Percentiles rank a stretch among this genome's conserved stretches.
phyloP scores from a whole-genome alignment of 2,888 invertebrate genomes.

The Cynaeus angustus region DNA sequence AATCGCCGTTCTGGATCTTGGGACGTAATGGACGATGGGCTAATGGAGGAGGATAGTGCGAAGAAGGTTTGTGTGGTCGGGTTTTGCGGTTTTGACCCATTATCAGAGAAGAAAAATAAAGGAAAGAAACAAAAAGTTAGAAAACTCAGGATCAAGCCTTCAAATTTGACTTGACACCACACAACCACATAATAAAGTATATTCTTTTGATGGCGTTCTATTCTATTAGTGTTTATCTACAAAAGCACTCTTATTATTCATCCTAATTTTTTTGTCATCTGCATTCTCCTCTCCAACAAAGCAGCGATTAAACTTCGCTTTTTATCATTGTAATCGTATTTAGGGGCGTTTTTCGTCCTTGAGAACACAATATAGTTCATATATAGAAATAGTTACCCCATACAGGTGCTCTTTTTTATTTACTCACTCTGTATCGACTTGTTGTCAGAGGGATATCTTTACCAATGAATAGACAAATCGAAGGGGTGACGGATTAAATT shows the following conservation, averaged over 20 bases:
- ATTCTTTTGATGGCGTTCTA: not conserved
- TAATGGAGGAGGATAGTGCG: not conserved
- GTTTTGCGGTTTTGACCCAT: conserved; percentile 1
- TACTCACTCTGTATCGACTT: conserved; percentile 4
- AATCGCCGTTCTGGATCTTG: conserved; percentile 1
- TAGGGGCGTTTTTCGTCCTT: not conserved
- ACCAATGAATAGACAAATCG: not conserved
- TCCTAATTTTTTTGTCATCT: conserved; percentile 1
- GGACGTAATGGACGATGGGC: not conserved
- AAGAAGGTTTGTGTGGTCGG: not conserved
- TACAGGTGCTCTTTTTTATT: conserved; percentile 15
- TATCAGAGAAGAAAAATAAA: too few species aligned
- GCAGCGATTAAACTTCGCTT: not conserved
- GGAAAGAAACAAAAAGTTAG: too few species aligned
- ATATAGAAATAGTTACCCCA: conserved; percentile 2
- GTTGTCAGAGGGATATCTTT: conserved; percentile 1
- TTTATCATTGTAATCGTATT: conserved; percentile 4
- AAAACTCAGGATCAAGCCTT: too few species aligned
- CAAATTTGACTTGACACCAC: not conserved
- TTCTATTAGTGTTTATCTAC: not conserved
- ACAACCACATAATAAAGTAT: not conserved
- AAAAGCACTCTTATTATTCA: conserved; percentile 4
- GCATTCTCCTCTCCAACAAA: conserved; percentile 1
- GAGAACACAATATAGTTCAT: not conserved
- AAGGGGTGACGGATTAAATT: conserved; percentile 1